Conservation (phyloP, 2,888 invertebrate species). For the Dasysyrphus albostriatus region DNA sequence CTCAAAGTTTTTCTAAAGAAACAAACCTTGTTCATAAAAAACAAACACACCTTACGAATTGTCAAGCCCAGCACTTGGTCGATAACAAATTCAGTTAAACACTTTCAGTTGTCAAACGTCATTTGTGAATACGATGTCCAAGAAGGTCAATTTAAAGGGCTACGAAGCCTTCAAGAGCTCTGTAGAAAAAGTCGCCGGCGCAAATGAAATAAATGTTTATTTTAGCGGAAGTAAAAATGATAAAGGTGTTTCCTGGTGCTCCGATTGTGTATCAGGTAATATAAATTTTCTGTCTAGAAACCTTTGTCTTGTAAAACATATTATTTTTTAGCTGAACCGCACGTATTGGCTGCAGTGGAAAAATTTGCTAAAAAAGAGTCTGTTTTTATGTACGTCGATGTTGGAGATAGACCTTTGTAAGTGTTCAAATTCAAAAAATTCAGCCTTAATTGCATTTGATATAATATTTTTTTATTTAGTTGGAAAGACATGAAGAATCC, state of each 20-base stretch:
- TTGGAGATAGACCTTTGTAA: slow-evolving; percentile 89
- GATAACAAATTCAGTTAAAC: neutral
- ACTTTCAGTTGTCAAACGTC: neutral
- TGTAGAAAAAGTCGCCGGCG: slow-evolving; percentile 63
- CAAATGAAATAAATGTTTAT: slow-evolving; percentile 82
- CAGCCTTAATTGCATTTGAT: neutral
- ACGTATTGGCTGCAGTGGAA: slow-evolving; percentile 86
- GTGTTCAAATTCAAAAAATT: slow-evolving; percentile 79
- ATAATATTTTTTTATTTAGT: slow-evolving; percentile 71
- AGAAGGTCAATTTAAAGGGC: slow-evolving; percentile 84
- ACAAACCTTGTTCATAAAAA: neutral
- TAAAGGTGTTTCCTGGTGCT: slow-evolving; percentile 92
- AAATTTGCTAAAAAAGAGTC: slow-evolving; percentile 85
- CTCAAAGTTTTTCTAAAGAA: neutral
- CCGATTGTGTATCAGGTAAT: slow-evolving; percentile 92
- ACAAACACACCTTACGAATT: neutral
- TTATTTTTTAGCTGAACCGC: slow-evolving; percentile 88
- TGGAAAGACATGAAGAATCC: slow-evolving; percentile 92
- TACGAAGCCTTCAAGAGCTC: slow-evolving; percentile 83
- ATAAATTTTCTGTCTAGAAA: slow-evolving; percentile 21
- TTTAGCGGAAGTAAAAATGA: slow-evolving; percentile 86
- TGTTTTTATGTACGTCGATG: slow-evolving; percentile 89
- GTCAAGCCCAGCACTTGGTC: neutral
- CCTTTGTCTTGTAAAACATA: neutral
- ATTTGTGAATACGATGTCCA: slow-evolving; percentile 82